Percentiles rank a stretch among this genome's conserved stretches.
Conservation (phyloP, 92 coral and sea anemone species). For the Siderastrea siderea region DNA sequence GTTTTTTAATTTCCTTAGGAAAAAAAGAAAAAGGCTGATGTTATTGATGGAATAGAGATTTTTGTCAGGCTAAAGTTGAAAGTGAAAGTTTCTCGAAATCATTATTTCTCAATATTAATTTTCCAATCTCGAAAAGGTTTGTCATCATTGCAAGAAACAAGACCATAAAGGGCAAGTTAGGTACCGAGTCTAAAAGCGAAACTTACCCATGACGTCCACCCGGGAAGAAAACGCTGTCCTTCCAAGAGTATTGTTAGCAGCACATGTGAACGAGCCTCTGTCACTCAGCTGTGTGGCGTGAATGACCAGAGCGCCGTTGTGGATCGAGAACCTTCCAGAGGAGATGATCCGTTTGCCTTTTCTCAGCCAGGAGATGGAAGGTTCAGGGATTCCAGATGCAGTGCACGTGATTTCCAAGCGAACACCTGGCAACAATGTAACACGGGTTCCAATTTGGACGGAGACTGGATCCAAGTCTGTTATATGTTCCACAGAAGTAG, state of each 20-base stretch:
- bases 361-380: conserved; percentile 68
- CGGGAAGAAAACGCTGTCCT: conserved; percentile 43
- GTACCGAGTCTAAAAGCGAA: background rate
- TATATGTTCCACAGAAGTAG: conserved; percentile 58
- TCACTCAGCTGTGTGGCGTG: conserved; percentile 38
- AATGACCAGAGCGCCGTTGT: conserved; percentile 60
- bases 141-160: background rate
- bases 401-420: conserved; percentile 68
- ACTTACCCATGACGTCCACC: conserved; percentile 73
- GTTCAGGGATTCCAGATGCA: conserved; percentile 79
- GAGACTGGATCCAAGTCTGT: conserved; percentile 59
- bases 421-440: conserved; percentile 73
- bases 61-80: no score
- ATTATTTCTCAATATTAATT: background rate
- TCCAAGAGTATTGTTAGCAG: conserved; percentile 74
- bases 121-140: no score
- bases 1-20: no score
- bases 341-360: conserved; percentile 58
- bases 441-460: conserved; percentile 72
- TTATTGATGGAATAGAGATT: no score
- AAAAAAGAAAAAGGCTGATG: no score
- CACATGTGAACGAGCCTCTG: conserved; percentile 70
- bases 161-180: background rate
- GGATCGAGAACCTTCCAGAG: conserved; percentile 41
- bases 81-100: no score